Conservation (phyloP, 2,888 invertebrate species). For the Leptopilina syphax region DNA sequence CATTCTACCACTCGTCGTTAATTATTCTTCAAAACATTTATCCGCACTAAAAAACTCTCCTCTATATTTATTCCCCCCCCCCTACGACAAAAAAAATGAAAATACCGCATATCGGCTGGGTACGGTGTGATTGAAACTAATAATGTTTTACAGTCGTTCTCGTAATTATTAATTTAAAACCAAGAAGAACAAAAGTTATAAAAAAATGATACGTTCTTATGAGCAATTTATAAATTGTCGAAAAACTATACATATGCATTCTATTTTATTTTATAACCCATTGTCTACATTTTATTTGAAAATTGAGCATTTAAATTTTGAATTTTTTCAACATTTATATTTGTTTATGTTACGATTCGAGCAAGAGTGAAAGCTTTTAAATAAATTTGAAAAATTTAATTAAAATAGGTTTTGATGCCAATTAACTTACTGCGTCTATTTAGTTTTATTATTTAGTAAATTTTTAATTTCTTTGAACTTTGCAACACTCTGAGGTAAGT, state of each 20-base stretch:
- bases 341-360: too few species aligned
- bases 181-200: slow-evolving; percentile 8
- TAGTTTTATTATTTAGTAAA: too few species aligned
- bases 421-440: too few species aligned
- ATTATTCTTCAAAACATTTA: slow-evolving; percentile 32
- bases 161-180: slow-evolving; percentile 32
- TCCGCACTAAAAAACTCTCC: slow-evolving; percentile 10
- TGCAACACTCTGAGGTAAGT: too few species aligned
- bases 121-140: slow-evolving; percentile 26
- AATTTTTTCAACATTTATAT: too few species aligned
- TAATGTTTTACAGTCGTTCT: slow-evolving; percentile 32
- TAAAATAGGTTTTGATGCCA: too few species aligned
- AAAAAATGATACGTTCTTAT: slow-evolving; percentile 13
- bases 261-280: not conserved
- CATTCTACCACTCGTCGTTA: slow-evolving; percentile 33
- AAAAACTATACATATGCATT: slow-evolving; percentile 9
- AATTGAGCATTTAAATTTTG: too few species aligned
- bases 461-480: too few species aligned
- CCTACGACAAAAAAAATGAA: not conserved
- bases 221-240: slow-evolving; percentile 33
- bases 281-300: too few species aligned
- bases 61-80: slow-evolving; percentile 13
- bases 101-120: slow-evolving; percentile 31
- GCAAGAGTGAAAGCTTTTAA: too few species aligned
- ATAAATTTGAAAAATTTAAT: too few species aligned